phyloP scores from a whole-genome alignment of 92 coral and sea anemone genomes.

The Siderastrea radians region DNA sequence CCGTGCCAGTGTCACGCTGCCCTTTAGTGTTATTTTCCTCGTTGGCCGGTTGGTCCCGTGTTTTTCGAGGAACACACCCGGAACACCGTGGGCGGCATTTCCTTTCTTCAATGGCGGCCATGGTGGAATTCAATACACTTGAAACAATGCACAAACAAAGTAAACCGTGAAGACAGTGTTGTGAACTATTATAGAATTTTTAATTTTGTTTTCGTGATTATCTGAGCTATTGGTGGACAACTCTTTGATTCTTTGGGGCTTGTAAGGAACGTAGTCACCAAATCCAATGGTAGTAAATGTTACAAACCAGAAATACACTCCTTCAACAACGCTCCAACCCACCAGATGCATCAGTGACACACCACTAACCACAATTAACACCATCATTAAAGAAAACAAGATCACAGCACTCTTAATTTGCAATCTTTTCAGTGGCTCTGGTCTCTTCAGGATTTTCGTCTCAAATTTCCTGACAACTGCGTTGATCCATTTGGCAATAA shows the following conservation, averaged over 20 bases:
- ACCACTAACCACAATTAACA: constrained; percentile 5
- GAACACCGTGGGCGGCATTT: constrained; percentile 14
- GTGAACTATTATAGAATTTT: background rate
- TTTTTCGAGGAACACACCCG: constrained; percentile 20
- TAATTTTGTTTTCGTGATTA: background rate
- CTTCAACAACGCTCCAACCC: constrained; percentile 1
- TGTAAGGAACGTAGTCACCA: constrained; percentile 11
- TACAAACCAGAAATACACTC: no score
- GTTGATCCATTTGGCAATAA: background rate
- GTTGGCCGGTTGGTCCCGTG: background rate
- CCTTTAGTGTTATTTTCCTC: background rate
- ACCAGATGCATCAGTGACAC: background rate
- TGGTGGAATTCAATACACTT: constrained; percentile 56
- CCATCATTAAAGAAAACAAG: background rate
- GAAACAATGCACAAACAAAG: constrained; percentile 43
- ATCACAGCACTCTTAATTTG: constrained; percentile 7
- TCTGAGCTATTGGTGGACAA: background rate
- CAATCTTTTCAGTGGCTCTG: background rate
- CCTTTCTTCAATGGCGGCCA: constrained; percentile 20
- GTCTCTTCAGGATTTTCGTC: constrained; percentile 5
- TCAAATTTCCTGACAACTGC: background rate
- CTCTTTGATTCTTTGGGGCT: background rate
- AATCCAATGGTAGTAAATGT: no score
- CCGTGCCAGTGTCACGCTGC: background rate
- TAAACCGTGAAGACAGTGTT: background rate